Evolutionary conservation across 1,140 invertebrate species (phyloP).

Genomic region (Trachymyrmex cornetzi): DNA sequence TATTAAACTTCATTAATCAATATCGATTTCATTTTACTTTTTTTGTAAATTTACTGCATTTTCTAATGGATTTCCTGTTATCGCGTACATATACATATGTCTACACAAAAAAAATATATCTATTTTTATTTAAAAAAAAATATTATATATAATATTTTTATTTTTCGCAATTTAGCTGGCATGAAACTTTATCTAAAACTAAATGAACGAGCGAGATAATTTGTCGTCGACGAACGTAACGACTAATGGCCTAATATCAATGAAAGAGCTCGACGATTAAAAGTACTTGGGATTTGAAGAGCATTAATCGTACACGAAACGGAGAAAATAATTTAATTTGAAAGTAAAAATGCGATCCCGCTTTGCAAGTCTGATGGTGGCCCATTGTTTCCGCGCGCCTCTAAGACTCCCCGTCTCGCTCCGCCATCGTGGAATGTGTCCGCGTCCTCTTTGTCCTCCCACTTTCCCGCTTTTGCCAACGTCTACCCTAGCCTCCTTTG

Average conservation of each 20-base stretch:
- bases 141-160: no score
- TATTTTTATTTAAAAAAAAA: background rate
- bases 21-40: slow-evolving; percentile 20
- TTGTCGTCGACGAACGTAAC: slow-evolving; percentile 39
- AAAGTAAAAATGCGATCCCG: slow-evolving; percentile 84
- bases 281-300: slow-evolving; percentile 78
- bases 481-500: slow-evolving; percentile 81
- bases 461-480: slow-evolving; percentile 45
- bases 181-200: background rate
- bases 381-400: slow-evolving; percentile 83
- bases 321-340: slow-evolving; percentile 85
- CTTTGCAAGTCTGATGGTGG: slow-evolving; percentile 85
- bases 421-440: slow-evolving; percentile 74
- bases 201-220: slow-evolving; percentile 49
- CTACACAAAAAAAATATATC: background rate
- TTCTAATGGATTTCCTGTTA: background rate
- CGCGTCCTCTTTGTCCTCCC: slow-evolving; percentile 64
- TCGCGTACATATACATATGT: background rate
- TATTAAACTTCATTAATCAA: slow-evolving; percentile 51
- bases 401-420: slow-evolving; percentile 82
- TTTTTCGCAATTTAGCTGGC: background rate
- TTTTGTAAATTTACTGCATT: background rate
- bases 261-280: slow-evolving; percentile 76
- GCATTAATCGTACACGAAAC: slow-evolving; percentile 84
- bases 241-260: slow-evolving; percentile 65